phyloP scores from a whole-genome alignment of 2,888 invertebrate genomes.

The Macaria notata region DNA sequence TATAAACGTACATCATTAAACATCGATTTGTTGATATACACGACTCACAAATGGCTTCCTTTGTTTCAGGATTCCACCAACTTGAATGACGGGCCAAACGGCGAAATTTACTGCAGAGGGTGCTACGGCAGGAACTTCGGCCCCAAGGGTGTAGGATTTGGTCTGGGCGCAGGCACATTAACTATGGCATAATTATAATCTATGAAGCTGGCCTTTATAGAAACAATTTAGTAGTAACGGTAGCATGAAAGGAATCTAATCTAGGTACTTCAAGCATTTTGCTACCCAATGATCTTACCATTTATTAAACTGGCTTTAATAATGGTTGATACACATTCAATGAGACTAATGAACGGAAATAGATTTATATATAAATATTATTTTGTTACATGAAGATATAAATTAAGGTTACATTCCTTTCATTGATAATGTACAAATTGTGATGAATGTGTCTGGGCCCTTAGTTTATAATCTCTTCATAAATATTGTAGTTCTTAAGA shows the following conservation, averaged over 20 bases:
- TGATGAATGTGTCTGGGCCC: conserved; percentile 80
- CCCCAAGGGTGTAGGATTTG: conserved; percentile 94
- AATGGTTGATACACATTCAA: conserved; percentile 74
- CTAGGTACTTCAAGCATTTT: conserved; percentile 47
- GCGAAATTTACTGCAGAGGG: conserved; percentile 95
- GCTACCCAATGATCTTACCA: conserved; percentile 75
- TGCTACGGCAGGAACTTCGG: conserved; percentile 95
- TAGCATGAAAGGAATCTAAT: conserved; percentile 75
- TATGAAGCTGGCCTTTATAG: conserved; percentile 78
- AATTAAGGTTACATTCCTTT: conserved; percentile 83
- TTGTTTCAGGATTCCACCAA: conserved; percentile 90
- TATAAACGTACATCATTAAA: no score
- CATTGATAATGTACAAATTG: conserved; percentile 74
- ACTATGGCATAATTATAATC: conserved; percentile 88
- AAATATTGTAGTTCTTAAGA: conserved; percentile 72
- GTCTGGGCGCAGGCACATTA: conserved; percentile 94
- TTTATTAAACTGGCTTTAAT: conserved; percentile 81
- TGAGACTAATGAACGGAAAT: conserved; percentile 70
- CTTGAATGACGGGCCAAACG: conserved; percentile 95
- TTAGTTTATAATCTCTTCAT: conserved; percentile 81
- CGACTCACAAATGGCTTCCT: not conserved
- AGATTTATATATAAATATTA: conserved; percentile 57
- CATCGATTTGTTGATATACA: not conserved
- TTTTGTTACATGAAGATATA: conserved; percentile 78
- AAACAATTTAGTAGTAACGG: conserved; percentile 54